Conservation (phyloP, 2,797 vertebrate genomes). For the Aulostomus chinensis region DNA sequence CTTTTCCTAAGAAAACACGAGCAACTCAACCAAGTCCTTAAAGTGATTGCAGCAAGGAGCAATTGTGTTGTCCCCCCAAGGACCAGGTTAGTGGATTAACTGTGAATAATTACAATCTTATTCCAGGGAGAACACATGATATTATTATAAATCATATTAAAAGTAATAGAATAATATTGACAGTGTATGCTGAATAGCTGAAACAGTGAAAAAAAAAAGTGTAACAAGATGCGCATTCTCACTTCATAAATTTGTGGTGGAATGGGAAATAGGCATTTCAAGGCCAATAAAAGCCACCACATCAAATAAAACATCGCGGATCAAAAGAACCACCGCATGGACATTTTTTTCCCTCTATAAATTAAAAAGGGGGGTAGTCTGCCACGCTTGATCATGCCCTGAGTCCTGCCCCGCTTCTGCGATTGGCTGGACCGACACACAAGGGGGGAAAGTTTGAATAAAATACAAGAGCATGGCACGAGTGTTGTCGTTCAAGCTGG, state of each 20-base stretch:
- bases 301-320: slow-evolving; percentile 80
- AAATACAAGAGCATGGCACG: slow-evolving; percentile 80
- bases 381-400: slow-evolving; percentile 79
- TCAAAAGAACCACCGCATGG: slow-evolving; percentile 80
- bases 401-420: slow-evolving; percentile 78
- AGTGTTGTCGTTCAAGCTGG: slow-evolving; percentile 71
- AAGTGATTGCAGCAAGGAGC: slow-evolving; percentile 11
- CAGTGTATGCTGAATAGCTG: no score
- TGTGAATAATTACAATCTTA: not conserved
- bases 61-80: not conserved
- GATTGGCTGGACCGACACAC: slow-evolving; percentile 81
- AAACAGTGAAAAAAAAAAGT: slow-evolving; percentile 30
- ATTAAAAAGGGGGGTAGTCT: slow-evolving; percentile 67
- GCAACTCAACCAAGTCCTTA: slow-evolving; percentile 2
- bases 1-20: slow-evolving; percentile 38
- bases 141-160: not conserved
- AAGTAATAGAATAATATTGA: no score
- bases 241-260: slow-evolving; percentile 77
- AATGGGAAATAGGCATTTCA: slow-evolving; percentile 79
- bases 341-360: slow-evolving; percentile 73
- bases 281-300: slow-evolving; percentile 81
- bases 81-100: not conserved
- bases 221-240: slow-evolving; percentile 75
- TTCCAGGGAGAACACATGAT: not conserved
- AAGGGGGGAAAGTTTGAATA: slow-evolving; percentile 85